phyloP scores from a whole-genome alignment of 2,797 vertebrate genomes.

The Tenualosa thibaudeaui region DNA sequence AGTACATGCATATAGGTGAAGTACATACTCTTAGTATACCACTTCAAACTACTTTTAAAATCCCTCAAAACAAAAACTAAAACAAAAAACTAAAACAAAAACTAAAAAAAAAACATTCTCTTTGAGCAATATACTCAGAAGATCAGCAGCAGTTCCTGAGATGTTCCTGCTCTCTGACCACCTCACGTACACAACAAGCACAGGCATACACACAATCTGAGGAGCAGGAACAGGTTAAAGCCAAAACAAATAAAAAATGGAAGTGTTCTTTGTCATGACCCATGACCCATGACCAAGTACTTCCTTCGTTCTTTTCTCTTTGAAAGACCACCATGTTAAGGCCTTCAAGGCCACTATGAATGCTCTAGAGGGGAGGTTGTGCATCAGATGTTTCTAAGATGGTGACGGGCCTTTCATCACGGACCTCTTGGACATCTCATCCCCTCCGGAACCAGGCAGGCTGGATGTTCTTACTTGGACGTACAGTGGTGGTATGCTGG shows the following conservation, averaged over 20 bases:
- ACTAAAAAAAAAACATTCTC: neutral
- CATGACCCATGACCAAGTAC: slow-evolving; percentile 12
- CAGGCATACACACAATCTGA: slow-evolving; percentile 30
- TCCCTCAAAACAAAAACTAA: neutral
- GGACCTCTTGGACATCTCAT: slow-evolving; percentile 3
- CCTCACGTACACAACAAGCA: neutral
- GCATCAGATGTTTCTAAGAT: neutral
- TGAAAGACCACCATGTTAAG: neutral
- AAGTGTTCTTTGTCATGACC: slow-evolving; percentile 17
- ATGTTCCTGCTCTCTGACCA: neutral
- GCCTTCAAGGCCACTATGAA: neutral
- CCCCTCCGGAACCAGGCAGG: neutral
- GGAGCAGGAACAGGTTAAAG: slow-evolving; percentile 14
- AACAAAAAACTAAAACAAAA: neutral
- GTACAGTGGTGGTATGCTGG: neutral
- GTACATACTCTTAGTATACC: slow-evolving; percentile 12
- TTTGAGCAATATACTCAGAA: neutral
- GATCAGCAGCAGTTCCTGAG: slow-evolving; percentile 15
- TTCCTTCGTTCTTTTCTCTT: neutral
- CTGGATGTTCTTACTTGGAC: neutral
- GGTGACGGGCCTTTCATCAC: neutral
- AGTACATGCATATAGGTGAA: neutral
- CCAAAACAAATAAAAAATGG: neutral
- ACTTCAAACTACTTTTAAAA: neutral
- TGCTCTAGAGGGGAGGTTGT: neutral